These are phyloP conservation scores for Heliconius nattereri DNA, from an alignment of 1,140 invertebrate species.

Conservation along the genomic window DNA sequence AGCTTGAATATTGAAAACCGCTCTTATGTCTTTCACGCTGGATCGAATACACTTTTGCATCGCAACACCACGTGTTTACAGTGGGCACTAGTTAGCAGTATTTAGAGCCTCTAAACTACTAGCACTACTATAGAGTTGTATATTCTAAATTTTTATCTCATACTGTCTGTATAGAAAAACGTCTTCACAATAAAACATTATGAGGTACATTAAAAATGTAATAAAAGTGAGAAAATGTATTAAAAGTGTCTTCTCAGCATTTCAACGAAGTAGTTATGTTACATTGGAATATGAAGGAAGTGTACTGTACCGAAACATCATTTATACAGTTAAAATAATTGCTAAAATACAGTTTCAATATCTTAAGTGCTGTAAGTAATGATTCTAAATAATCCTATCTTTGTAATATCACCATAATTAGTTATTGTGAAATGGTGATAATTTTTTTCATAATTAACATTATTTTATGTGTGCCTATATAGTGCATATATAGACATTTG, in stretches of 20 bases:
- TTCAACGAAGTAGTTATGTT: constrained; percentile 37
- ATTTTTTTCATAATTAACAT: not conserved
- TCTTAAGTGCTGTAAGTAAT: not conserved
- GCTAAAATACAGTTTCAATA: not conserved
- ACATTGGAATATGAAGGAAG: not conserved
- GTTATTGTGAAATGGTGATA: not conserved
- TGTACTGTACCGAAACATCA: not conserved
- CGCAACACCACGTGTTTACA: constrained; percentile 70
- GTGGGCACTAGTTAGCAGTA: constrained; percentile 60
- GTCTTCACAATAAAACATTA: constrained; percentile 38
- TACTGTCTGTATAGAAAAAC: constrained; percentile 16
- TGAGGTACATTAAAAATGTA: constrained; percentile 40
- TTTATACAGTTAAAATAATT: constrained; percentile 1
- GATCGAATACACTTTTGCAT: constrained; percentile 60
- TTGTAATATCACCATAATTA: not conserved
- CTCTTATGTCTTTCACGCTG: constrained; percentile 67
- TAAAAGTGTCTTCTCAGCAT: constrained; percentile 36
- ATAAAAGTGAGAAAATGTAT: constrained; percentile 40
- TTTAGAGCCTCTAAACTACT: constrained; percentile 57
- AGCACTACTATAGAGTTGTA: constrained; percentile 64
- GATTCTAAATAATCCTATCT: not conserved
- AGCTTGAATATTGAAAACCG: constrained; percentile 73
- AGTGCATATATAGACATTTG: no score
- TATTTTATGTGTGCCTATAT: no score
- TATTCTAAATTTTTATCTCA: constrained; percentile 54